Base-by-base conservation (phyloP, 92 coral and sea anemone genomes). In the Siderastrea radians region DNA sequence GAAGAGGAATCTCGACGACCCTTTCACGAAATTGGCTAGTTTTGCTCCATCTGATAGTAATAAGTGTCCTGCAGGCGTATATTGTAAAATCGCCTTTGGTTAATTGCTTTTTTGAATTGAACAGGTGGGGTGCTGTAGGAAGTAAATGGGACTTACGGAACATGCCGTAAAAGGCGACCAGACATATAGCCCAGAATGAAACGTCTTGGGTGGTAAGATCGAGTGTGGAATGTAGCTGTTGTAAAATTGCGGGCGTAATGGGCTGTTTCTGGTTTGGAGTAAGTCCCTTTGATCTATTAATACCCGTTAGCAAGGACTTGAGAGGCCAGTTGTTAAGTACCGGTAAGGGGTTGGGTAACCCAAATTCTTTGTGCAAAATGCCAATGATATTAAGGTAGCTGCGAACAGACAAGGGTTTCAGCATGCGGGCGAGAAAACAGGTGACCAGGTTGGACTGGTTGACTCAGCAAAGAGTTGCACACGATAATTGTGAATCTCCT, bases 281-380 rank as follows among this genome's bases (percentile, higher is more conserved):
- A 9, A 38, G 45, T 0, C 84, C 84, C 17, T 57, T 86, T 1
- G 54, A 55, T 26, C 89, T 75, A 5, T 65, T 75, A 9, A 85
- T 75, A n/a, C 83, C 89, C 6, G 70, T 77, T 26, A 77, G 68
- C n/a, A 76, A 52, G 7, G 83, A 84, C 19, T 84, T 74, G 43
- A 84, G 81, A 7, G 88, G 81, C 81, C 81, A 84, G 72, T 74
- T 84, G 47, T 84, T 46, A 26, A 61, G 65, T 1, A 82, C 2
- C 1, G 78, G 78, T n/a, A n/a, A n/a, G n/a, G n/a, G n/a, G n/a
- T 82, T 82, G 6, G 87, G 86, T 58, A 51, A 11, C 65, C 86
- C 44, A 52, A 67, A 2, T 70, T 76, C 48, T 70, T 82, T 59
- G 53, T 75, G 50, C 57, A 83, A 46, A 2, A 83, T 26, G 5